phyloP scores from a whole-genome alignment of 2,797 vertebrate species.

The Dipus sagitta region DNA sequence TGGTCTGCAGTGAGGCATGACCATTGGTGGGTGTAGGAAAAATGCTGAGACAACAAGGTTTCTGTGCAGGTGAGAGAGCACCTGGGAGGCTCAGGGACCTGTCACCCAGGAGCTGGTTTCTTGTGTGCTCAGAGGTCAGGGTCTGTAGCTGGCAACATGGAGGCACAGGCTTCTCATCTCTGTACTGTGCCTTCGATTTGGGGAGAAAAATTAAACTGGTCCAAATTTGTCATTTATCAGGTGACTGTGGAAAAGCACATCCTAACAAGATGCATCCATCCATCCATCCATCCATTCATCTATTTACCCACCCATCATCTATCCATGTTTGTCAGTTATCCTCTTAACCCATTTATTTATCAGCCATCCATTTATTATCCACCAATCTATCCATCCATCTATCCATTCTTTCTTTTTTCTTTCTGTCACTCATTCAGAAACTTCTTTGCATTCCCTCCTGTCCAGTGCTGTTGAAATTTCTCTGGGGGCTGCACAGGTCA shows the following conservation, averaged over 20 bases:
- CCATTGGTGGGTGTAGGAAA: neutral
- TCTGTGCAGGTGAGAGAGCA: rapidly evolving
- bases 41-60: neutral
- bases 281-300: too few species aligned
- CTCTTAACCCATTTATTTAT: too few species aligned
- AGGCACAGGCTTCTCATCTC: neutral
- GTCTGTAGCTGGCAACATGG: rapidly evolving
- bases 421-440: neutral
- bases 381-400: too few species aligned
- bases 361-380: too few species aligned
- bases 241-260: neutral
- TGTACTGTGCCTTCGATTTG: neutral
- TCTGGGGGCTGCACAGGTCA: neutral
- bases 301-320: too few species aligned
- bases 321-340: too few species aligned
- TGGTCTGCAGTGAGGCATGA: rapidly evolving
- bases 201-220: neutral
- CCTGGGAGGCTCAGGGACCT: neutral
- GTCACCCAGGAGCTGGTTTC: neutral
- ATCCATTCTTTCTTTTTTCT: neutral
- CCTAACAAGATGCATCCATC: neutral
- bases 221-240: neutral
- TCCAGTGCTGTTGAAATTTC: neutral
- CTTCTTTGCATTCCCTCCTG: neutral
- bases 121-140: neutral